A percentile compares a stretch with the other conserved stretches of the same genome.
Evolutionary conservation across 2,888 invertebrate species (phyloP).

Genomic region (Pyralis farinalis): DNA sequence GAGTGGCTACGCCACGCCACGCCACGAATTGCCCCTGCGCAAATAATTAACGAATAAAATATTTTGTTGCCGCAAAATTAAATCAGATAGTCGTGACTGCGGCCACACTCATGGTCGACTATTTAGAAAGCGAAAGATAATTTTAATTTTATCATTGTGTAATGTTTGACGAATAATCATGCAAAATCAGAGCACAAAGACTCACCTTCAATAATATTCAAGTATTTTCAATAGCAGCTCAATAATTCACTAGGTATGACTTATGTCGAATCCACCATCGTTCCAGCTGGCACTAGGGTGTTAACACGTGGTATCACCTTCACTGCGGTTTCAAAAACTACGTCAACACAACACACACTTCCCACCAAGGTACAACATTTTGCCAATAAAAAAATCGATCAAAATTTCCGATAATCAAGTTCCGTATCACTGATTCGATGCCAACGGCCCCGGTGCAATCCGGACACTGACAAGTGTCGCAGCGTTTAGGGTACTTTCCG

Average conservation of each 20-base stretch:
- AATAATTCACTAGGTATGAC: slow-evolving; percentile 53
- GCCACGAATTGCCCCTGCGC: slow-evolving; percentile 25
- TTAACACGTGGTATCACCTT: slow-evolving; percentile 65
- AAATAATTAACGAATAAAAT: slow-evolving; percentile 39
- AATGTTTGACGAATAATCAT: slow-evolving; percentile 30
- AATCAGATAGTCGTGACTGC: slow-evolving; percentile 54
- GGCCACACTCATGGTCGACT: slow-evolving; percentile 71
- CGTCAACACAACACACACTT: slow-evolving; percentile 51
- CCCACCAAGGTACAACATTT: slow-evolving; percentile 58
- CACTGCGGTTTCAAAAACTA: slow-evolving; percentile 46
- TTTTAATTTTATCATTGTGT: slow-evolving; percentile 50
- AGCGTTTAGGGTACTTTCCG: slow-evolving; percentile 54
- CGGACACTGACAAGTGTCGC: slow-evolving; percentile 63
- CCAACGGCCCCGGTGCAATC: slow-evolving; percentile 70
- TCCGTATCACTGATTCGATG: slow-evolving; percentile 50
- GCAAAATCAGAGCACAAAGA: slow-evolving; percentile 33
- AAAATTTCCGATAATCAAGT: slow-evolving; percentile 34
- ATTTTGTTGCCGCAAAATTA: slow-evolving; percentile 46
- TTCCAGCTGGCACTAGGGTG: slow-evolving; percentile 52
- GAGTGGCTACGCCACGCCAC: slow-evolving; percentile 19
- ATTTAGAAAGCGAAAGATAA: slow-evolving; percentile 66
- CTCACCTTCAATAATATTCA: slow-evolving; percentile 56
- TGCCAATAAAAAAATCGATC: slow-evolving; percentile 42
- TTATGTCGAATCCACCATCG: slow-evolving; percentile 73
- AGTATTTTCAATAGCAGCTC: slow-evolving; percentile 44